A percentile compares a stretch with the other conserved stretches of the same genome.
Conservation (phyloP, 2,797 vertebrate species). For the Tenualosa thibaudeaui region DNA sequence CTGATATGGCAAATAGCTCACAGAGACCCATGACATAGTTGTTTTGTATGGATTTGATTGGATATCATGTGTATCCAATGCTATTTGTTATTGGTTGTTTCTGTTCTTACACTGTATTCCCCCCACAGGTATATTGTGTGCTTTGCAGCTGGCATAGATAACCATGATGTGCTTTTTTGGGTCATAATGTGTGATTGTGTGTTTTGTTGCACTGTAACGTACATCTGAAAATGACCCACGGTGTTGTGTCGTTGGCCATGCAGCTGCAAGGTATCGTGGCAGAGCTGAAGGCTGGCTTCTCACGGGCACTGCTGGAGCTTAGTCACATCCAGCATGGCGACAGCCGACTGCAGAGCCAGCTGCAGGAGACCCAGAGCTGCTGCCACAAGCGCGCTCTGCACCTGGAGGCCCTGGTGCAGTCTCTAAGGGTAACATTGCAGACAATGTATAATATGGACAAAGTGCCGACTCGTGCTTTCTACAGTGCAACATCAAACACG, state of each 20-base stretch:
- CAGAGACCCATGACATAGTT: background rate
- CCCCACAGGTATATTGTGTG: background rate
- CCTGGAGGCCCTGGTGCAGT: conserved; percentile 72
- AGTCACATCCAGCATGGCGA: conserved; percentile 78
- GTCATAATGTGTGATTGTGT: background rate
- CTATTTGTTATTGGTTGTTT: background rate
- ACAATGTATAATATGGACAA: background rate
- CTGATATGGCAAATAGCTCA: background rate
- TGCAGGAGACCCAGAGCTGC: conserved; percentile 72
- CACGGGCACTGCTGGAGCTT: conserved; percentile 72
- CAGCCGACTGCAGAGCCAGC: conserved; percentile 69
- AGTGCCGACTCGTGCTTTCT: background rate
- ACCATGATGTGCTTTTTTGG: too few species aligned
- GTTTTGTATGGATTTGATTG: background rate
- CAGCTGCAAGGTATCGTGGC: conserved; percentile 77
- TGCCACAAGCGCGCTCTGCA: conserved; percentile 72
- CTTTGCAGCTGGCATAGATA: too few species aligned
- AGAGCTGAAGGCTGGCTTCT: conserved; percentile 76
- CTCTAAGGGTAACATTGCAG: conserved; percentile 66
- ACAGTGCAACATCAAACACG: background rate
- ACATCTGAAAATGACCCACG: background rate
- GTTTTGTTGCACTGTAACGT: background rate
- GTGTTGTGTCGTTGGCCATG: background rate
- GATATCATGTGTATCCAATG: background rate
- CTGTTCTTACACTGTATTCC: background rate